Evolutionary conservation across 2,113 vertebrate genomes (phyloP), one percentile per base, ranked within the genome.

Genomic region (Corydoras maculifer): DNA sequence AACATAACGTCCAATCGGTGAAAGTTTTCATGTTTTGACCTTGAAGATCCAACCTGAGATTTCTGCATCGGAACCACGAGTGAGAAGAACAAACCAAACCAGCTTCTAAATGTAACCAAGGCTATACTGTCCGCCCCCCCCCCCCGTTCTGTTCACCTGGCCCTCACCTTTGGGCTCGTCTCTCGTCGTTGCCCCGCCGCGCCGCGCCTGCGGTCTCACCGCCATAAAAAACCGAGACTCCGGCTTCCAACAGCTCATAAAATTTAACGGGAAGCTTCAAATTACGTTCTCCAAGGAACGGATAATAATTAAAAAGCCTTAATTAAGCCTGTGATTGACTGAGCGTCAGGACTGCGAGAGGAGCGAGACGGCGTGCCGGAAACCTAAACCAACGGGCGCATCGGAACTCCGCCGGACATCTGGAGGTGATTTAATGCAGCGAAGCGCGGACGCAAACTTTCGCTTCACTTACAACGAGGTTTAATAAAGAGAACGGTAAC

Each of bases 231-330:
- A 79, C 49, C 50, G 75, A 83, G 75, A 77, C 79, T 72, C 81
- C 77, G 83, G 84, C 83, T 86, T 76, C 79, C 70, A 82, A 80
- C 80, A 83, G 84, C 83, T 83, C 86, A 67, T 89, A 83, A 88
- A 82, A 83, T 83, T 81, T 85, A 83, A 89, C 77, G 76, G 75
- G 81, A 72, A 65, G 63, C 57, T 80, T 86, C 75, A 86, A 85
- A 86, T 85, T 73, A 81, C 69, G 81, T 83, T 83, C 82, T 83
- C 86, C 85, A 62, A 84, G 73, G 87, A 86, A 82, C 69, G 79
- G 86, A 87, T 89, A 85, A 87, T 85, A 87, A 88, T 89, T 85
- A 87, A 84, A 79, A 82, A 77, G 73, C 74, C 80, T 85, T 83
- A 89, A 88, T 87, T 84, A 84, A 82, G 77, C 82, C 77, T 73